Percentiles rank a stretch among this genome's conserved stretches.
phyloP scores from a whole-genome alignment of 2,113 vertebrate species.

The Actenoides lindsayi region DNA sequence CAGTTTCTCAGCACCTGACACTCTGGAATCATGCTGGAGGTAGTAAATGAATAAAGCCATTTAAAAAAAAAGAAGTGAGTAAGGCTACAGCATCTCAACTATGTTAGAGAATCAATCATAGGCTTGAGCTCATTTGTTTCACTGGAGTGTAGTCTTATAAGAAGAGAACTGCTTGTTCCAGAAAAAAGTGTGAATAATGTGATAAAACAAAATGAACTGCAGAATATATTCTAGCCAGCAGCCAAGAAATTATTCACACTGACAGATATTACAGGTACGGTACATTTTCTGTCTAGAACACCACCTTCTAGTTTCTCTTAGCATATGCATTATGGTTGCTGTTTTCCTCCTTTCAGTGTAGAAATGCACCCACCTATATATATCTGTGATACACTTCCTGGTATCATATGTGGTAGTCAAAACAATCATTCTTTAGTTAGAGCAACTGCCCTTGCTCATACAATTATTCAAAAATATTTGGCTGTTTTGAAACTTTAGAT shows the following conservation, averaged over 20 bases:
- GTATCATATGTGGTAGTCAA: not conserved
- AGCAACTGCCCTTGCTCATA: not conserved
- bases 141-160: slow-evolving; percentile 35
- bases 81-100: slow-evolving; percentile 54
- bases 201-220: slow-evolving; percentile 69
- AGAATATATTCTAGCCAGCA: slow-evolving; percentile 61
- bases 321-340: not conserved
- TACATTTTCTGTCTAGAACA: slow-evolving; percentile 50
- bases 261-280: slow-evolving; percentile 57
- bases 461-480: not conserved
- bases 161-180: slow-evolving; percentile 63
- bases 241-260: slow-evolving; percentile 66
- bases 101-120: slow-evolving; percentile 61
- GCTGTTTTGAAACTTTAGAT: not conserved
- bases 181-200: slow-evolving; percentile 64
- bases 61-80: not conserved
- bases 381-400: not conserved
- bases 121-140: slow-evolving; percentile 58
- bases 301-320: slow-evolving; percentile 24
- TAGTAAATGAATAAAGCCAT: slow-evolving; percentile 58
- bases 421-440: not conserved
- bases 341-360: not conserved
- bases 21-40: slow-evolving; percentile 21
- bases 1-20: slow-evolving; percentile 44
- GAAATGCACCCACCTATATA: not conserved